Base-by-base conservation (phyloP, 2,797 vertebrate genomes). In the Saxicola maurus region DNA sequence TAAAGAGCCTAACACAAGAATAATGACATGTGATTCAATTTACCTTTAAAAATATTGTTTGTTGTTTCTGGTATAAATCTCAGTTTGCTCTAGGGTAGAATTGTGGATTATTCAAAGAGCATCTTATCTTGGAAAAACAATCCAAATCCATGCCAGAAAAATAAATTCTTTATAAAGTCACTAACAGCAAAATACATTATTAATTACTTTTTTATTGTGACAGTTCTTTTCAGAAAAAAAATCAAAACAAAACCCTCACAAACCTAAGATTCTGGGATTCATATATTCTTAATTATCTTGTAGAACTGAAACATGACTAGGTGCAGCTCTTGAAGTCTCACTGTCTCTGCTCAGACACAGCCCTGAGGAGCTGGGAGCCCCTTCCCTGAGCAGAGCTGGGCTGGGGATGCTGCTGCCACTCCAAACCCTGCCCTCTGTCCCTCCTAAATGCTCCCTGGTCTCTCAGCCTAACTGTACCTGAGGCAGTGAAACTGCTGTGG, bases 401-500 rank as follows among this genome's bases (percentile, higher is more conserved):
- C 65, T 69, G 82, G 48, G 64, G 73, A 46, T 1, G 77, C 55
- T 46, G 59, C 68, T 83, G 68, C 64, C 3, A 10, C n/a, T 43
- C 5, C 66, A 59, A 90, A 56, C 62, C 62, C 11, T 25, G 31
- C 66, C 60, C 75, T 78, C 31, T 43, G 71, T 40, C 52, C 62
- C 67, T 67, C 53, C 80, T 16, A 25, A 68, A 75, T 18, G 73
- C 24, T 86, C 76, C 87, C 67, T 0, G 0, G 7, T 72, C 53
- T 82, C 74, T 91, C 93, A 86, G 72, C 53, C 49, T 92, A 81
- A 92, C 91, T 94, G 86, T 48, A 69, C 75, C 51, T 86, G 94
- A 94, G 95, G 86, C 37, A 91, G 57, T 59, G 78, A 85, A 91
- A 85, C n/a, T 77, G 76, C 72, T 91, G 56, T 55, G 71, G 56